These are phyloP conservation scores for Heliconius charithonia DNA, from an alignment of 2,888 invertebrate species.

Conservation along the genomic window DNA sequence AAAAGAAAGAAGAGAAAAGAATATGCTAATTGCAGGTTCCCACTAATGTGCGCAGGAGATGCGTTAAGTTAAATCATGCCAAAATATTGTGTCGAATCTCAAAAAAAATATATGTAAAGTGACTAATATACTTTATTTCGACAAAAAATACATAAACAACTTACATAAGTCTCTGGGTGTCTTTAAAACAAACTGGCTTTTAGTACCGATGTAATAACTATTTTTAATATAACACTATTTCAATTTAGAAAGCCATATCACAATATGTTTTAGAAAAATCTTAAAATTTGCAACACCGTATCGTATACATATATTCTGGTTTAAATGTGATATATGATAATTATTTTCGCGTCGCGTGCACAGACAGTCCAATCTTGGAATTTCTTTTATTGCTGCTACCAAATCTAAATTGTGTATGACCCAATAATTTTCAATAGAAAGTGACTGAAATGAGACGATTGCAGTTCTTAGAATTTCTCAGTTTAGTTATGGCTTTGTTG, in stretches of 20 bases:
- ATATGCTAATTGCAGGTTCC: too few species aligned
- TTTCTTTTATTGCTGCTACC: conserved; percentile 33
- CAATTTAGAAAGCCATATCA: neutral
- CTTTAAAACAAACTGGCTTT: neutral
- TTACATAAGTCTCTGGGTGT: neutral
- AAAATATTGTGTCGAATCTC: neutral
- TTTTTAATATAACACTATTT: neutral
- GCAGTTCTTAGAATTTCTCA: conserved; percentile 38
- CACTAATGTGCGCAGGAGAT: too few species aligned
- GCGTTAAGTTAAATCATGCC: neutral
- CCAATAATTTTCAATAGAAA: conserved; percentile 42
- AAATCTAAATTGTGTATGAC: conserved; percentile 37
- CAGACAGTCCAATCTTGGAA: conserved; percentile 35
- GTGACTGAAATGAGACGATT: conserved; percentile 38
- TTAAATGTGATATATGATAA: conserved; percentile 28
- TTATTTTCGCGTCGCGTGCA: conserved; percentile 22
- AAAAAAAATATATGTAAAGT: neutral
- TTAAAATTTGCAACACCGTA: neutral
- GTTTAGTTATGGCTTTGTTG: conserved; percentile 38
- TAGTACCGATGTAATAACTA: neutral
- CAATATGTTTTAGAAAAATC: neutral
- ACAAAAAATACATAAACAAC: neutral
- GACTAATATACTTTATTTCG: neutral
- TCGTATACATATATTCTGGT: neutral
- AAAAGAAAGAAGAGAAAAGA: too few species aligned